Base-by-base conservation (phyloP, 2,888 invertebrate genomes). In the Acleris holmiana region DNA sequence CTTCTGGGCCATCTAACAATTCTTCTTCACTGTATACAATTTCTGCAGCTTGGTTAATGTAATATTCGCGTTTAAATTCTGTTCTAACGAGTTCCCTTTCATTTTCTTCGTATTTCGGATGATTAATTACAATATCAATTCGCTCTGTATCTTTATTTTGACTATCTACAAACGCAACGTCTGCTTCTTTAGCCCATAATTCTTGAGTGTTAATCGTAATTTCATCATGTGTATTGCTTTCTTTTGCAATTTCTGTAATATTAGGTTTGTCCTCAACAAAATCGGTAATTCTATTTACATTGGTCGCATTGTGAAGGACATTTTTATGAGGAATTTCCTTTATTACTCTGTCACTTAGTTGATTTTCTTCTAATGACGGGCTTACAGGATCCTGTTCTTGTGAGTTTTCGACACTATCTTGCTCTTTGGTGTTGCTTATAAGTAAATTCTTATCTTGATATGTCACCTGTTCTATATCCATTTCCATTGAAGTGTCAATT, bases 11-110 rank as follows among this genome's bases (percentile, higher is more conserved):
- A 25, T 44, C 49, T 13, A 61, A 18, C 10, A 61, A 29, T 29
- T 61, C 61, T 49, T 61, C 61, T 56, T 61, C 61, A 19, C 48
- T 55, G 19, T 44, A 55, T 19, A 48, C 35, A 0, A n/a, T 21
- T 40, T 40, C 18, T 35, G 4, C 4, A 25, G 17, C 54, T 15
- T 23, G 21, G 19, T 7, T 15, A n/a, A n/a, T n/a, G n/a, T 4
- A 15, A 25, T 13, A 17, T 17, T 51, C 35, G 19, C 2, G 4
- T 53, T 35, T 10, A 19, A 15, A 17, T 35, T 13, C 35, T 35
- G 4, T 13, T 10, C 1, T 13, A 13, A 13, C 10, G 29, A 10
- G 29, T 29, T 29, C 29, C 10, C 13, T 29, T 29, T 29, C 29
- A 13, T 29, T 29, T 29, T 10, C 29, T 29, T 29, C 3, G 29